Evolutionary conservation across 1,140 invertebrate species (phyloP).

Genomic region (Halictus rubicundus): DNA sequence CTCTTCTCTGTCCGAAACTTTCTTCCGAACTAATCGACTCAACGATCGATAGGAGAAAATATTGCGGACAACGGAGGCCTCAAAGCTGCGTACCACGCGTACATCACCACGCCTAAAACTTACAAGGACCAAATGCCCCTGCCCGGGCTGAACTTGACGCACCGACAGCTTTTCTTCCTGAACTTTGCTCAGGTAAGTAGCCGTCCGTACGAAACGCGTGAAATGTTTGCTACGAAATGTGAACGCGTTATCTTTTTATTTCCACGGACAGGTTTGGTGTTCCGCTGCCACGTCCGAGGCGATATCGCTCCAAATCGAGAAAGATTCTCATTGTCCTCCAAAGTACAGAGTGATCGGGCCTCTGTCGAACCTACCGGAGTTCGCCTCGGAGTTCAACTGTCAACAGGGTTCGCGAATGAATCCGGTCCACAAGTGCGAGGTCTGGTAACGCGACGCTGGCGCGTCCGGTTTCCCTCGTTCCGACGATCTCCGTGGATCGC

Average conservation of each 20-base stretch:
- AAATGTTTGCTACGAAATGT: too few species aligned
- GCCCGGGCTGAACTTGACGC: slow-evolving; percentile 91
- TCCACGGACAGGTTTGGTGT: slow-evolving; percentile 89
- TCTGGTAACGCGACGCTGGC: slow-evolving; percentile 87
- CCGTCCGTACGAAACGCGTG: too few species aligned
- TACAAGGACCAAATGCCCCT: slow-evolving; percentile 83
- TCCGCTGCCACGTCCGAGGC: slow-evolving; percentile 90
- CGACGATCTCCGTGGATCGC: background rate
- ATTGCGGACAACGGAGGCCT: slow-evolving; percentile 97
- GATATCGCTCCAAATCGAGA: slow-evolving; percentile 88
- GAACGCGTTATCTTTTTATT: too few species aligned
- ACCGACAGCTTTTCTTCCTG: slow-evolving; percentile 95
- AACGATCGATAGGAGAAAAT: slow-evolving; percentile 87
- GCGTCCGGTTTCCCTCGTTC: slow-evolving; percentile 11
- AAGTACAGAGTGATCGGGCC: slow-evolving; percentile 93
- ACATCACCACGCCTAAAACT: slow-evolving; percentile 81
- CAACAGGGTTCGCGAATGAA: slow-evolving; percentile 91
- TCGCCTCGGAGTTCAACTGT: slow-evolving; percentile 94
- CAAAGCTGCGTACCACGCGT: slow-evolving; percentile 95
- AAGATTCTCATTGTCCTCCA: slow-evolving; percentile 91
- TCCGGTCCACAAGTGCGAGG: slow-evolving; percentile 93
- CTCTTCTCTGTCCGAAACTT: background rate
- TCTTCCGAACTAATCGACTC: background rate
- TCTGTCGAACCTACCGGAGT: slow-evolving; percentile 93
- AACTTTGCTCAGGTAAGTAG: slow-evolving; percentile 92